phyloP scores from a whole-genome alignment of 2,888 invertebrate species.

The Luperina nickerlii region DNA sequence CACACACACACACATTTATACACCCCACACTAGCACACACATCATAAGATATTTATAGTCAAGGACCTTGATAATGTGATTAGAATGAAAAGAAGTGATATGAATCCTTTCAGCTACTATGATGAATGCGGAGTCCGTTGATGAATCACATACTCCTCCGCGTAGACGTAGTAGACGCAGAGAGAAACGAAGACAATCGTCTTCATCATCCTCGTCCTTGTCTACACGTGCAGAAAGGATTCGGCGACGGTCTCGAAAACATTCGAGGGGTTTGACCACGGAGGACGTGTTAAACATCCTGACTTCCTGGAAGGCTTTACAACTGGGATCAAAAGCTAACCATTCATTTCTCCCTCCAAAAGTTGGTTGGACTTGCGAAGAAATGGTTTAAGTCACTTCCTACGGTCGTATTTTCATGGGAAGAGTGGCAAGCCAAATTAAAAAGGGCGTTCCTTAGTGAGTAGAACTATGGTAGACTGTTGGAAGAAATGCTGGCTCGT shows the following conservation, averaged over 20 bases:
- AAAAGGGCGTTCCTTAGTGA: conserved; percentile 1
- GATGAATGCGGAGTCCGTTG: too few species aligned
- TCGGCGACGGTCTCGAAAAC: not conserved
- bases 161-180: too few species aligned
- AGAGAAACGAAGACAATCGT: not conserved
- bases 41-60: too few species aligned
- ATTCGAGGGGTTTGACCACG: too few species aligned
- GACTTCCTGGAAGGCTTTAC: not conserved
- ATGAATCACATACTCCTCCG: too few species aligned
- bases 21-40: too few species aligned
- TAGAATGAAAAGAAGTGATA: too few species aligned
- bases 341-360: not conserved
- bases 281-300: too few species aligned
- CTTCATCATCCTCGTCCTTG: not conserved
- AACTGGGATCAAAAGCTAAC: not conserved
- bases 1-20: too few species aligned
- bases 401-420: not conserved
- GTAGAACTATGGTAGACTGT: not conserved
- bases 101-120: too few species aligned
- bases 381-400: conserved; percentile 1
- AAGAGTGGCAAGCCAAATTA: not conserved
- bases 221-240: not conserved
- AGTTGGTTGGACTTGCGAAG: not conserved
- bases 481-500: not conserved
- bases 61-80: too few species aligned